Evolutionary conservation across 2,888 invertebrate species (phyloP).

Genomic region (Drepana falcataria): DNA sequence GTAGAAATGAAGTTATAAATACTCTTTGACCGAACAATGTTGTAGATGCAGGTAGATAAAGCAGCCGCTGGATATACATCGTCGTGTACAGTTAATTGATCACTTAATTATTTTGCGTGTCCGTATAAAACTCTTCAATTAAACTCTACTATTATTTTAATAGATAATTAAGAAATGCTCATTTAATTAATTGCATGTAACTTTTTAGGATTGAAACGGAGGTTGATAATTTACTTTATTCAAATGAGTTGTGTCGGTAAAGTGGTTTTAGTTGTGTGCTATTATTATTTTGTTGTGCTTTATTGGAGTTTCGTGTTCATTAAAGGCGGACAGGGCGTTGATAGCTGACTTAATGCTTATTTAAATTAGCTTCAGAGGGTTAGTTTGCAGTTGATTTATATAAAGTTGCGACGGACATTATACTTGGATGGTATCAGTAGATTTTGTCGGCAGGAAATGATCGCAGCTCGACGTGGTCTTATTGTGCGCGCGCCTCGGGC

Average conservation of each 20-base stretch:
- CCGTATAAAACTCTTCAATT: slow-evolving; percentile 66
- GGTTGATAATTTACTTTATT: slow-evolving; percentile 69
- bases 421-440: slow-evolving; percentile 67
- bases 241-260: slow-evolving; percentile 66
- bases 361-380: slow-evolving; percentile 61
- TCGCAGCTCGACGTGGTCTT: slow-evolving; percentile 48
- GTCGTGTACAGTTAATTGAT: slow-evolving; percentile 69
- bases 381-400: slow-evolving; percentile 62
- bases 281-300: slow-evolving; percentile 73
- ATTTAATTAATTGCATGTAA: slow-evolving; percentile 67
- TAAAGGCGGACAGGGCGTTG: slow-evolving; percentile 47
- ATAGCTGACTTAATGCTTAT: slow-evolving; percentile 72
- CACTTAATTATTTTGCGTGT: slow-evolving; percentile 75
- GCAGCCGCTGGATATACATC: slow-evolving; percentile 49
- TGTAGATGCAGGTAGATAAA: slow-evolving; percentile 55
- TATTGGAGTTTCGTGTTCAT: slow-evolving; percentile 72
- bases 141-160: slow-evolving; percentile 69
- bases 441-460: slow-evolving; percentile 75
- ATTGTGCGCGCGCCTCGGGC: slow-evolving; percentile 47
- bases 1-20: slow-evolving; percentile 16
- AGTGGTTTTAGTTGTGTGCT: slow-evolving; percentile 69
- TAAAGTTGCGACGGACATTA: slow-evolving; percentile 48
- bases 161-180: slow-evolving; percentile 72
- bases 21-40: slow-evolving; percentile 42
- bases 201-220: slow-evolving; percentile 53